Percentiles rank a stretch among this genome's conserved stretches.
Evolutionary conservation across 2,797 vertebrate species (phyloP).

Genomic region (Dipus sagitta): DNA sequence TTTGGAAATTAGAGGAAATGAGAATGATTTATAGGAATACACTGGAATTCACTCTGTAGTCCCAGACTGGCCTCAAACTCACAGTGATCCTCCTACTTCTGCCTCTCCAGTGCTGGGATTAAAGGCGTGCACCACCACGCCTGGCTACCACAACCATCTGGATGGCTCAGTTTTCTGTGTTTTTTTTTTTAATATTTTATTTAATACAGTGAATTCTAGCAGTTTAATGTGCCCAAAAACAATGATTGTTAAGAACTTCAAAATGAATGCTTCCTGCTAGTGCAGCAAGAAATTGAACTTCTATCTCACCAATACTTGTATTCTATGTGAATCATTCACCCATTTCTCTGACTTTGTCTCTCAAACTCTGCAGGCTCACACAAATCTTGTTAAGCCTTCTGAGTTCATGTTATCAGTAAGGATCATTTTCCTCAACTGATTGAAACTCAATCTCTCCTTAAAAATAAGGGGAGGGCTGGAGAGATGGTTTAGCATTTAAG

Average conservation of each 20-base stretch:
- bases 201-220: not conserved
- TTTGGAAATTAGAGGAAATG: conserved; percentile 68
- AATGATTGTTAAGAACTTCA: conserved; percentile 50
- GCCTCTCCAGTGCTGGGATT: too few species aligned
- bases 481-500: too few species aligned
- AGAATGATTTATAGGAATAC: conserved; percentile 68
- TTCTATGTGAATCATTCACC: not conserved
- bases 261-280: conserved; percentile 8
- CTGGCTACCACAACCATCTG: too few species aligned
- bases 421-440: not conserved
- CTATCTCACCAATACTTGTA: not conserved
- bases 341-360: not conserved
- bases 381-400: not conserved
- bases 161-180: too few species aligned
- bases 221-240: not conserved
- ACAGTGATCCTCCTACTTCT: too few species aligned
- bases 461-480: too few species aligned
- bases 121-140: too few species aligned
- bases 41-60: not conserved
- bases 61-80: too few species aligned
- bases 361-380: not conserved
- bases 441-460: not conserved
- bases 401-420: not conserved
- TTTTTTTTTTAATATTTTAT: too few species aligned
- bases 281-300: not conserved